phyloP scores from a whole-genome alignment of 2,888 invertebrate species.

The Tetramorium bicarinatum region DNA sequence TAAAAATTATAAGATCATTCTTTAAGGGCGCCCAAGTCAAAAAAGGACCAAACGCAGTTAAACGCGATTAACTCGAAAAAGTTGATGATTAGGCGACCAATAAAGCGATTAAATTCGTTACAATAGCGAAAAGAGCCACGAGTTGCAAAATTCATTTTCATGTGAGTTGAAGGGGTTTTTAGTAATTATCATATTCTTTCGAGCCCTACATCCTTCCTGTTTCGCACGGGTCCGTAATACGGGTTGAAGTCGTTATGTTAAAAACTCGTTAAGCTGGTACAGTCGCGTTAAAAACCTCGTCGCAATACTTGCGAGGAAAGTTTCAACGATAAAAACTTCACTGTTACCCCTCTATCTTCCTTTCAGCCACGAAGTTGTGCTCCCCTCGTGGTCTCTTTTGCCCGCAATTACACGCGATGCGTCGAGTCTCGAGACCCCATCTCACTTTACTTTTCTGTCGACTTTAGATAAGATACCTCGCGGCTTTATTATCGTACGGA shows the following conservation, averaged over 20 bases:
- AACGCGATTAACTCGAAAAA: background rate
- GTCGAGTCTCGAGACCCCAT: conserved; percentile 36
- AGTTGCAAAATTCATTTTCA: conserved; percentile 40
- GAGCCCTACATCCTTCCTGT: background rate
- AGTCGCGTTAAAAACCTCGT: conserved; percentile 52
- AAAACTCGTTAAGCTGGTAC: conserved; percentile 52
- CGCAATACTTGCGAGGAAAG: conserved; percentile 67
- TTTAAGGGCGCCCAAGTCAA: background rate
- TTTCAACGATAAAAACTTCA: conserved; percentile 65
- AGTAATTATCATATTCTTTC: conserved; percentile 54
- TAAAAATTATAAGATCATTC: background rate
- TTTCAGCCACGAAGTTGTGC: conserved; percentile 31
- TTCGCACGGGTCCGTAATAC: conserved; percentile 16
- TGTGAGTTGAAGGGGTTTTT: conserved; percentile 27
- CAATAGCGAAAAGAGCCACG: background rate
- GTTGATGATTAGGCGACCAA: background rate
- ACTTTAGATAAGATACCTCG: conserved; percentile 39
- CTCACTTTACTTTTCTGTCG: conserved; percentile 29
- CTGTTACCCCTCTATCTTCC: conserved; percentile 59
- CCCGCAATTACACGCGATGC: conserved; percentile 50
- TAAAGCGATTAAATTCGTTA: conserved; percentile 24
- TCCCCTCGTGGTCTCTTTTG: conserved; percentile 22
- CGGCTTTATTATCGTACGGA: conserved; percentile 38
- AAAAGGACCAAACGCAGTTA: background rate
- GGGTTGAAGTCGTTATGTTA: conserved; percentile 51